Percentiles rank a stretch among this genome's conserved stretches.
Conservation (phyloP, 1,140 invertebrate species). For the Calephelis virginiensis region DNA sequence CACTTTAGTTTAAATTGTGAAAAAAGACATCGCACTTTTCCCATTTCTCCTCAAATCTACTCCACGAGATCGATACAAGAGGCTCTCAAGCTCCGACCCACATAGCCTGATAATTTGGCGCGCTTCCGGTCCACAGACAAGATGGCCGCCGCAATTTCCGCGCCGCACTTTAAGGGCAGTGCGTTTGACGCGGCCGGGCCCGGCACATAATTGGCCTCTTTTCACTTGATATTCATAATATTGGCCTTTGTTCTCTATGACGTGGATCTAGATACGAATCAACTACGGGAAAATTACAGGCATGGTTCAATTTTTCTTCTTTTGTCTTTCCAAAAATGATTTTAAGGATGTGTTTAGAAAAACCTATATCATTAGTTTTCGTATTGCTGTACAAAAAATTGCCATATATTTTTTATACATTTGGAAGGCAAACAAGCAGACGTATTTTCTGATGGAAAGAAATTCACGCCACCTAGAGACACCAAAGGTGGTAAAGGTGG, state of each 20-base stretch:
- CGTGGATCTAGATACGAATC: neutral
- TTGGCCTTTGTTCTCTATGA: conserved; percentile 23
- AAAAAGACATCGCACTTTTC: conserved; percentile 8
- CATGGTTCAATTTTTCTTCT: neutral
- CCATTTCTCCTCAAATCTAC: neutral
- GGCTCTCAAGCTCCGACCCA: conserved; percentile 26
- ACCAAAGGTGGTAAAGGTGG: too few relatives aligned
- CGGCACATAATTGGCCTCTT: conserved; percentile 35
- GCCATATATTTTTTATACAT: too few relatives aligned
- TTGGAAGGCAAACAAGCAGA: too few relatives aligned
- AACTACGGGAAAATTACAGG: neutral
- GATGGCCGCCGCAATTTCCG: conserved; percentile 47
- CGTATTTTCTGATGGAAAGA: too few relatives aligned
- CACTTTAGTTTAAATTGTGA: too few relatives aligned
- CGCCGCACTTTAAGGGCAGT: conserved; percentile 32
- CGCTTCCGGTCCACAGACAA: conserved; percentile 36
- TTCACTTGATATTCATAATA: conserved; percentile 36
- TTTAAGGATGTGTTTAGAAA: too few relatives aligned
- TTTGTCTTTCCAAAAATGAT: too few relatives aligned
- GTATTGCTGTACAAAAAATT: too few relatives aligned
- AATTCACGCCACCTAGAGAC: too few relatives aligned
- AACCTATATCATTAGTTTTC: too few relatives aligned
- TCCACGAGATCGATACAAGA: conserved; percentile 29
- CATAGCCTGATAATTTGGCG: conserved; percentile 37
- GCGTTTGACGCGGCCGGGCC: conserved; percentile 33